phyloP scores from a whole-genome alignment of 1,140 invertebrate genomes.

The Doryteuthis pealeii region DNA sequence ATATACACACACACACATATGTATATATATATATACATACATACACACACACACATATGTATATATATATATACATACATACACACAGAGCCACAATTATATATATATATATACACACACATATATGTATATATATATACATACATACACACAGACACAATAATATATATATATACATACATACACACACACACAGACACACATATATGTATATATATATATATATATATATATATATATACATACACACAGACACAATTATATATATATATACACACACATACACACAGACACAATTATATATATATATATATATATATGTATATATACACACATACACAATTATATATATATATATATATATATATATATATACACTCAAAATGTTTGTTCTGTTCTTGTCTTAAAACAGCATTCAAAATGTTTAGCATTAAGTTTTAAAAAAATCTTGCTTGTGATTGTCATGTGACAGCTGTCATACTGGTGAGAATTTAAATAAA shows the following conservation, averaged over 20 bases:
- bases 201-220: no score
- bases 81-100: background rate
- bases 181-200: background rate
- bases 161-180: background rate
- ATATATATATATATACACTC: no score
- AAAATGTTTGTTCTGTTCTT: no score
- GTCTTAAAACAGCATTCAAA: no score
- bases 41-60: background rate
- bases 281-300: no score
- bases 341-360: no score
- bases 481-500: no score
- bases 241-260: no score
- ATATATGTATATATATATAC: background rate
- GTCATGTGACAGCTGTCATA: no score
- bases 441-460: no score
- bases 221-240: background rate
- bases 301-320: background rate
- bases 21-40: background rate
- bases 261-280: no score
- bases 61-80: background rate
- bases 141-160: background rate
- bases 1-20: background rate
- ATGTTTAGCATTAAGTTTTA: no score
- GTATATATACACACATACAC: background rate
- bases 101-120: background rate